Evolutionary conservation across 2,797 vertebrate genomes (phyloP).

Genomic region (Pyrocephalus nanus): DNA sequence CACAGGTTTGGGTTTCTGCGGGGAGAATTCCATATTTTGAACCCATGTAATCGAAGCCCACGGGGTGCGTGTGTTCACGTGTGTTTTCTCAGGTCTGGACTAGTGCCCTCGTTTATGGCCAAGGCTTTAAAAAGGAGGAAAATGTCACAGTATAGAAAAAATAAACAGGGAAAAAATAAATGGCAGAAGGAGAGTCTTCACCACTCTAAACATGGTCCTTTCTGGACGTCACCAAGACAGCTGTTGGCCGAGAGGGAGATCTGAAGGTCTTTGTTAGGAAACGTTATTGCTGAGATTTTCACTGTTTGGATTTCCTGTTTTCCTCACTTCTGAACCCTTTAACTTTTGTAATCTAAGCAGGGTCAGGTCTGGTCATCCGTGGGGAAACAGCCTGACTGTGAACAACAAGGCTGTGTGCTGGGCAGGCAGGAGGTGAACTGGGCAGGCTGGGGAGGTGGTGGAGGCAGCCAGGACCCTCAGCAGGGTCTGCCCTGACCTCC

Average conservation of each 20-base stretch:
- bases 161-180: slow-evolving; percentile 59
- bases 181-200: background rate
- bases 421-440: background rate
- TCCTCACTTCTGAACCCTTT: slow-evolving; percentile 57
- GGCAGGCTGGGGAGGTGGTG: background rate
- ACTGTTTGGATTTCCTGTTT: slow-evolving; percentile 68
- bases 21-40: background rate
- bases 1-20: background rate
- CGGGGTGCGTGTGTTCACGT: background rate
- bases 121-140: slow-evolving; percentile 45
- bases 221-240: slow-evolving; percentile 45
- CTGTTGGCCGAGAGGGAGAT: slow-evolving; percentile 37
- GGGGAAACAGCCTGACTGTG: slow-evolving; percentile 50
- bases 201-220: background rate
- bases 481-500: slow-evolving; percentile 15
- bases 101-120: slow-evolving; percentile 39
- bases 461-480: slow-evolving; percentile 4
- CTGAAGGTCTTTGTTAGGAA: slow-evolving; percentile 65
- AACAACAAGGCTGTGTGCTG: slow-evolving; percentile 19
- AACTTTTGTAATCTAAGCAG: slow-evolving; percentile 59
- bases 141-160: slow-evolving; percentile 59
- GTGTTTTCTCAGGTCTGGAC: slow-evolving; percentile 23
- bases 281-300: slow-evolving; percentile 67
- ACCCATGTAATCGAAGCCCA: background rate
- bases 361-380: slow-evolving; percentile 57